Percentiles rank a stretch among this genome's conserved stretches.
These are phyloP conservation scores for Chloropsis hardwickii DNA, from an alignment of 2,113 vertebrate species.

Conservation along the genomic window DNA sequence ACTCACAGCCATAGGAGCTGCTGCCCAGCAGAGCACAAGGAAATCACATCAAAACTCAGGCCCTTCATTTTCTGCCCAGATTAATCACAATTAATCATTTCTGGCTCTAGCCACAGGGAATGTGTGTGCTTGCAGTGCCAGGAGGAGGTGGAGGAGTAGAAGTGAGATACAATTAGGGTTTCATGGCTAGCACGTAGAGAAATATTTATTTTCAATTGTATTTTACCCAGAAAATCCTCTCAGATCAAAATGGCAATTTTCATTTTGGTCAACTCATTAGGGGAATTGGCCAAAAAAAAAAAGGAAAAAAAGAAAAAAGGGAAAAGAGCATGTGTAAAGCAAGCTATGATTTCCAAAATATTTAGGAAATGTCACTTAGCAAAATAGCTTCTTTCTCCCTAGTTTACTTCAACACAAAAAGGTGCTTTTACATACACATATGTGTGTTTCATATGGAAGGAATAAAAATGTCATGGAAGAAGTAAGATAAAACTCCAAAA, in stretches of 20 bases:
- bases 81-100: conserved; percentile 13
- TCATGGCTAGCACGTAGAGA: not conserved
- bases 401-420: not conserved
- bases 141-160: not conserved
- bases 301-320: too few relatives aligned
- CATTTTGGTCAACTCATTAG: not conserved
- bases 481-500: conserved; percentile 23
- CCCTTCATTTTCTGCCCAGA: conserved; percentile 12
- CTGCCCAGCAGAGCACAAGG: not conserved
- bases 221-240: conserved; percentile 16
- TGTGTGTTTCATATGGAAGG: not conserved
- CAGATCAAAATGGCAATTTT: not conserved
- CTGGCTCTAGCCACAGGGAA: not conserved
- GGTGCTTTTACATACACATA: not conserved
- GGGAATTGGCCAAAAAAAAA: not conserved
- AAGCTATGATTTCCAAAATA: not conserved
- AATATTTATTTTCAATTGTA: not conserved
- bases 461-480: conserved; percentile 38
- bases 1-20: not conserved
- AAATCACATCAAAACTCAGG: conserved; percentile 2
- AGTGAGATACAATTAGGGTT: conserved; percentile 6
- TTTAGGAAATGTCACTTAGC: not conserved
- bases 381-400: not conserved
- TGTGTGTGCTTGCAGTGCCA: not conserved
- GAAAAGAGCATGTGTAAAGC: not conserved